These are phyloP conservation scores for Leptocoma aspasia DNA, from an alignment of 2,113 vertebrate genomes.

Conservation along the genomic window DNA sequence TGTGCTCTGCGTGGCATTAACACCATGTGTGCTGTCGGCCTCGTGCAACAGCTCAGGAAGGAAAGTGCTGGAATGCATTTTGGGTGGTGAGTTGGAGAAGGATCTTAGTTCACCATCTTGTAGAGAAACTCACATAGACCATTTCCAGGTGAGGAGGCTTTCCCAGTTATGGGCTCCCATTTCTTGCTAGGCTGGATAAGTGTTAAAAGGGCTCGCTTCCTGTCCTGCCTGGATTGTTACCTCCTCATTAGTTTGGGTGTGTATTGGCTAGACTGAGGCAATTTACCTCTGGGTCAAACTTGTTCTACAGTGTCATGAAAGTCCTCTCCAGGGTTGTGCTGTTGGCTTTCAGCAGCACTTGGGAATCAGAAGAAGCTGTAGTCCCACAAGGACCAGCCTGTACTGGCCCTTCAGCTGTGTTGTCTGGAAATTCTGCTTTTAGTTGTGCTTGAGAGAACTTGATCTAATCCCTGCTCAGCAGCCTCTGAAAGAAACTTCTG, in stretches of 20 bases:
- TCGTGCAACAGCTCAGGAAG: not conserved
- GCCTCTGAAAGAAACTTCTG: slow-evolving; percentile 10
- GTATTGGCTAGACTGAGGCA: not conserved
- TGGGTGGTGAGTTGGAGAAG: not conserved
- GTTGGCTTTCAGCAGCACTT: not conserved
- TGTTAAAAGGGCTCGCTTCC: not conserved
- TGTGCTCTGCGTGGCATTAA: not conserved
- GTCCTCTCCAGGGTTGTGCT: not conserved
- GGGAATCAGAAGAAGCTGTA: not conserved
- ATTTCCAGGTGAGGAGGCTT: not conserved
- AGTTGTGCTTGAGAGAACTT: not conserved
- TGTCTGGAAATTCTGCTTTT: slow-evolving; percentile 1
- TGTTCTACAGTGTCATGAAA: not conserved
- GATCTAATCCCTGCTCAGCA: not conserved
- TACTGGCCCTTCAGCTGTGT: not conserved
- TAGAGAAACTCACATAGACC: not conserved
- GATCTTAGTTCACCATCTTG: not conserved
- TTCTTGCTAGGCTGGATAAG: not conserved
- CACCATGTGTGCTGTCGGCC: not conserved
- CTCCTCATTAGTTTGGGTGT: not conserved
- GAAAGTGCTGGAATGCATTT: not conserved
- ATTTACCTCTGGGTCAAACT: not conserved
- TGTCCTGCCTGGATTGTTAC: not conserved
- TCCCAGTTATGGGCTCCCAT: not conserved
- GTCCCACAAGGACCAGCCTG: not conserved